Conservation (phyloP, 2,888 invertebrate genomes). For the Lypha dubia region DNA sequence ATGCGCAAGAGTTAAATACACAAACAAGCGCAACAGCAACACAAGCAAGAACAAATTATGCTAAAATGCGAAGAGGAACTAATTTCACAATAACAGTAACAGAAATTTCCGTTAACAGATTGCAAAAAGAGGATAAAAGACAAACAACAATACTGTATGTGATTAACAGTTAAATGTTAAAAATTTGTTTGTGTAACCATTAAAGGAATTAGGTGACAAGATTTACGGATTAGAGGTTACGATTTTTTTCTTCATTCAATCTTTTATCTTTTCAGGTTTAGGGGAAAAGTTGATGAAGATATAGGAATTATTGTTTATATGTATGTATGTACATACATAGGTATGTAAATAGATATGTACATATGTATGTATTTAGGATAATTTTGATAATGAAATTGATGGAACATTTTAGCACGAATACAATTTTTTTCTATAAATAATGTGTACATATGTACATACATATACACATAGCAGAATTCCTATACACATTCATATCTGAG, state of each 20-base stretch:
- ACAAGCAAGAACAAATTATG: slow-evolving; percentile 14
- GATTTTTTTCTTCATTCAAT: slow-evolving; percentile 3
- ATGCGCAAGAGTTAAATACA: slow-evolving; percentile 57
- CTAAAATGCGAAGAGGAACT: slow-evolving; percentile 48
- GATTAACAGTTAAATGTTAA: slow-evolving; percentile 59
- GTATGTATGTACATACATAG: no score
- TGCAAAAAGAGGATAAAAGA: slow-evolving; percentile 16
- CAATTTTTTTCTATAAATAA: no score
- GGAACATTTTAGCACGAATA: background rate
- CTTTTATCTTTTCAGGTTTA: background rate
- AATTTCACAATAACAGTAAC: slow-evolving; percentile 58
- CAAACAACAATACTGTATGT: slow-evolving; percentile 10
- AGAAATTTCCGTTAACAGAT: slow-evolving; percentile 56
- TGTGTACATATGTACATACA: no score
- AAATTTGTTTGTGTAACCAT: slow-evolving; percentile 58
- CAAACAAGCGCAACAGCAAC: slow-evolving; percentile 4
- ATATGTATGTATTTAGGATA: background rate
- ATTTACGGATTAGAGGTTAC: slow-evolving; percentile 60
- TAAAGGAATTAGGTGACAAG: slow-evolving; percentile 59
- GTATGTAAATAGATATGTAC: no score
- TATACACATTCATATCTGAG: no score
- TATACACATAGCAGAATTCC: no score
- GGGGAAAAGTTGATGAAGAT: no score
- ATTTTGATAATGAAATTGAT: background rate
- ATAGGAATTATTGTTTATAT: no score